phyloP scores from a whole-genome alignment of 2,113 vertebrate genomes.

The Scartelaos histophorus region DNA sequence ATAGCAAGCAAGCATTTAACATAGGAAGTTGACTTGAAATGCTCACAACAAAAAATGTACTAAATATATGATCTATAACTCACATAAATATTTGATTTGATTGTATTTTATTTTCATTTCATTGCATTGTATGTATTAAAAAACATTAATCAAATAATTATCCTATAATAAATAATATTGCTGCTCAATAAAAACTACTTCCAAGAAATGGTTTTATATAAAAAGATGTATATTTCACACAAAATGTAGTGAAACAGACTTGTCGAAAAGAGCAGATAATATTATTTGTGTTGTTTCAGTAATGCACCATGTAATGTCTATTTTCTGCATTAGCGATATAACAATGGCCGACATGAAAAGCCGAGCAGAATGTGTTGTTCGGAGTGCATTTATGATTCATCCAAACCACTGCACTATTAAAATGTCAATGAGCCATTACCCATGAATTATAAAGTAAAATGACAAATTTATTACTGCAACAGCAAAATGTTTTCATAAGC shows the following conservation, averaged over 20 bases:
- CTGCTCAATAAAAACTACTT: no score
- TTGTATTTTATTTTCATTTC: no score
- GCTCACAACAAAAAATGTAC: no score
- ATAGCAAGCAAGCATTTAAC: no score
- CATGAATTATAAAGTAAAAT: slow-evolving; percentile 9
- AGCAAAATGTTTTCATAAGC: background rate
- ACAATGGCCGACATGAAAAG: background rate
- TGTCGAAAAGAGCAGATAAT: slow-evolving; percentile 10
- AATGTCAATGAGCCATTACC: slow-evolving; percentile 2
- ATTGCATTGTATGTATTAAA: no score
- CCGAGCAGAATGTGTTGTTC: background rate
- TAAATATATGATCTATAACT: no score
- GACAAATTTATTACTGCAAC: background rate
- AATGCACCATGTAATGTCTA: background rate
- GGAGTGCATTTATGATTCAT: background rate
- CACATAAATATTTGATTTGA: no score
- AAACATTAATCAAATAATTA: no score
- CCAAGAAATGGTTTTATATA: background rate
- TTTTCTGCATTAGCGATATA: background rate
- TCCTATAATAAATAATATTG: no score
- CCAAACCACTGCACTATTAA: background rate
- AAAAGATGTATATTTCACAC: background rate
- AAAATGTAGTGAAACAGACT: background rate
- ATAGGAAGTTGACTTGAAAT: no score
- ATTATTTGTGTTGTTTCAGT: slow-evolving; percentile 38